phyloP scores from a whole-genome alignment of 2,888 invertebrate genomes.

The Agonum fuliginosum region DNA sequence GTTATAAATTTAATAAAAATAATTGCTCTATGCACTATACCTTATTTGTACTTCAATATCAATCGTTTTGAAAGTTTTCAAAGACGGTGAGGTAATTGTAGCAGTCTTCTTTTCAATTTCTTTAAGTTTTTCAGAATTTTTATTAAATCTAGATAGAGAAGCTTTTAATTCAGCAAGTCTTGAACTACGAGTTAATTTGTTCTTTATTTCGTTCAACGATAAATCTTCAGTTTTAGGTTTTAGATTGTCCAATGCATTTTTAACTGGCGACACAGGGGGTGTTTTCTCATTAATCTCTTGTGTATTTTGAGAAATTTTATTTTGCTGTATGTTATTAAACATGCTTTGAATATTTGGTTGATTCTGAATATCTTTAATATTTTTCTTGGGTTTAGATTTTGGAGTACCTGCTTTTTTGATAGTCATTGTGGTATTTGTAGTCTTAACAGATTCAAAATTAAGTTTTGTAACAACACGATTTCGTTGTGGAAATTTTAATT shows the following conservation, averaged over 20 bases:
- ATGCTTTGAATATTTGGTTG: conserved; percentile 67
- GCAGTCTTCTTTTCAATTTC: conserved; percentile 69
- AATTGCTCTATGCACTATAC: conserved; percentile 71
- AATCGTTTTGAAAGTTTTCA: conserved; percentile 83
- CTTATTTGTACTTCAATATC: conserved; percentile 85
- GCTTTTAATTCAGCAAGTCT: conserved; percentile 83
- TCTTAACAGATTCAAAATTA: conserved; percentile 52
- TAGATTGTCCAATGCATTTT: conserved; percentile 73
- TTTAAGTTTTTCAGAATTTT: conserved; percentile 79
- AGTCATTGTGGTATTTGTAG: conserved; percentile 40
- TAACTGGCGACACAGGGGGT: conserved; percentile 61
- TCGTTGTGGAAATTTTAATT: conserved; percentile 44
- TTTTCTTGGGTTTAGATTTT: conserved; percentile 62
- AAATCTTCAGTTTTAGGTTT: conserved; percentile 76
- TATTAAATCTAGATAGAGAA: conserved; percentile 79
- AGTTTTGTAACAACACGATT: conserved; percentile 56
- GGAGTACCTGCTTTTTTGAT: conserved; percentile 48
- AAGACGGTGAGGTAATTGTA: conserved; percentile 73
- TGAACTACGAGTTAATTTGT: conserved; percentile 80
- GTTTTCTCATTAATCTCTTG: conserved; percentile 69
- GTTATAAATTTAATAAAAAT: conserved; percentile 46
- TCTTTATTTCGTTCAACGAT: conserved; percentile 82
- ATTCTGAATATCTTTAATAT: conserved; percentile 62
- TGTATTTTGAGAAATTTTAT: conserved; percentile 64
- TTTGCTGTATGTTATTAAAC: conserved; percentile 62